Conservation (phyloP, 2,888 invertebrate genomes). For the Brachyopa scutellaris region DNA sequence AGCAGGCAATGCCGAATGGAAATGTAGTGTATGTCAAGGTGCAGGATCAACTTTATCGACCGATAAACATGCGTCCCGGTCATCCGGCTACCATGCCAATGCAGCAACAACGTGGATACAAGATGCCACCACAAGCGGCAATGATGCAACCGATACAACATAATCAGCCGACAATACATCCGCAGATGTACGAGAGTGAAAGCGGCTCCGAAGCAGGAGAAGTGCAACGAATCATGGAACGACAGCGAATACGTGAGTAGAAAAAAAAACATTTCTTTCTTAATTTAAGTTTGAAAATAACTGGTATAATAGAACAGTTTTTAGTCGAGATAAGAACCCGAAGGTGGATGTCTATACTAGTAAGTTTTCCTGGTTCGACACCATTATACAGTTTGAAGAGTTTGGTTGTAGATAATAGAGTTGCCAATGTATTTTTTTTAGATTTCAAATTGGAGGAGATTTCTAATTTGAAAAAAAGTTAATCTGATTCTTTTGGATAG, state of each 20-base stretch:
- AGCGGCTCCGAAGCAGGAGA: constrained; percentile 89
- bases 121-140: constrained; percentile 55
- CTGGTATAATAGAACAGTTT: background rate
- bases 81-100: constrained; percentile 56
- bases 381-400: background rate
- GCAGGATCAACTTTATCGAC: constrained; percentile 69
- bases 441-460: no score
- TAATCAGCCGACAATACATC: constrained; percentile 48
- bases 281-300: constrained; percentile 14
- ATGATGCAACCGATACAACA: constrained; percentile 35
- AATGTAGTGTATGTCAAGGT: constrained; percentile 64
- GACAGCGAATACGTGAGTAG: constrained; percentile 70
- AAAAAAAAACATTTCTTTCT: background rate
- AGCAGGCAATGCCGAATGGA: no score
- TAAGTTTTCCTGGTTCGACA: background rate
- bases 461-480: no score
- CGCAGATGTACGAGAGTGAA: constrained; percentile 84
- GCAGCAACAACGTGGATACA: constrained; percentile 34
- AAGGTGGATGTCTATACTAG: background rate
- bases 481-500: no score
- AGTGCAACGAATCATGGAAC: constrained; percentile 84
- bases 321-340: background rate
- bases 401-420: background rate
- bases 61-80: constrained; percentile 66
- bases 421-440: background rate